phyloP scores from a whole-genome alignment of 2,113 vertebrate genomes.

The Campylomormyrus tamandua region DNA sequence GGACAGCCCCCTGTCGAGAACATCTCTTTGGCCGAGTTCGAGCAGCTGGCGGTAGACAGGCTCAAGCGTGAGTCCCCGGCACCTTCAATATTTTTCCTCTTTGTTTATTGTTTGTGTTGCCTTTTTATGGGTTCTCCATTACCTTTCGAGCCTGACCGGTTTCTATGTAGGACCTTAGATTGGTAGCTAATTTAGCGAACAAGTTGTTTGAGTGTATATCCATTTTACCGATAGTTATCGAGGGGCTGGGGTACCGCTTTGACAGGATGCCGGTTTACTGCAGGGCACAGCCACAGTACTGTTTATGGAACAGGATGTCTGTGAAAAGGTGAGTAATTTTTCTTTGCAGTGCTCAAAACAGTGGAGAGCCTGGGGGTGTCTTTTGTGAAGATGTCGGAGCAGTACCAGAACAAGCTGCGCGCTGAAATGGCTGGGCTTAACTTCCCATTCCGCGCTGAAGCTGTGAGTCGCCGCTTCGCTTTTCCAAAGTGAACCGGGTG shows the following conservation, averaged over 20 bases:
- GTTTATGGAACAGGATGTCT: neutral
- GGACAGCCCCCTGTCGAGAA: slow-evolving; percentile 77
- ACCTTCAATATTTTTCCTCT: too few species aligned
- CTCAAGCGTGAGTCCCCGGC: slow-evolving; percentile 71
- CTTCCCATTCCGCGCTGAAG: slow-evolving; percentile 65
- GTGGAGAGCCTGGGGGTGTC: slow-evolving; percentile 85
- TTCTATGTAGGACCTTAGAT: neutral
- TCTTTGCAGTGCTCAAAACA: slow-evolving; percentile 75
- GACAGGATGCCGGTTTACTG: neutral
- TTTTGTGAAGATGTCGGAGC: slow-evolving; percentile 51
- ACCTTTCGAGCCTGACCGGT: neutral
- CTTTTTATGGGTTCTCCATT: neutral
- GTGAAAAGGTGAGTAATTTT: neutral
- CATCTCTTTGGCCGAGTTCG: slow-evolving; percentile 82
- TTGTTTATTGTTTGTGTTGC: neutral
- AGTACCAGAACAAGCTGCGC: slow-evolving; percentile 65
- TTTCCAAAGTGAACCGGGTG: neutral
- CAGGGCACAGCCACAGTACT: neutral
- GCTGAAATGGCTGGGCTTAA: slow-evolving; percentile 61
- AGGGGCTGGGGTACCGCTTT: neutral
- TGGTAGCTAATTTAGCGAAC: neutral
- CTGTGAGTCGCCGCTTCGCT: slow-evolving; percentile 41
- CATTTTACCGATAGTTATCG: neutral
- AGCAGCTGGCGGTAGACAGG: slow-evolving; percentile 81
- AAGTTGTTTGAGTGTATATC: neutral